Conservation (phyloP, 2,888 invertebrate genomes). For the Charanyca ferruginea region DNA sequence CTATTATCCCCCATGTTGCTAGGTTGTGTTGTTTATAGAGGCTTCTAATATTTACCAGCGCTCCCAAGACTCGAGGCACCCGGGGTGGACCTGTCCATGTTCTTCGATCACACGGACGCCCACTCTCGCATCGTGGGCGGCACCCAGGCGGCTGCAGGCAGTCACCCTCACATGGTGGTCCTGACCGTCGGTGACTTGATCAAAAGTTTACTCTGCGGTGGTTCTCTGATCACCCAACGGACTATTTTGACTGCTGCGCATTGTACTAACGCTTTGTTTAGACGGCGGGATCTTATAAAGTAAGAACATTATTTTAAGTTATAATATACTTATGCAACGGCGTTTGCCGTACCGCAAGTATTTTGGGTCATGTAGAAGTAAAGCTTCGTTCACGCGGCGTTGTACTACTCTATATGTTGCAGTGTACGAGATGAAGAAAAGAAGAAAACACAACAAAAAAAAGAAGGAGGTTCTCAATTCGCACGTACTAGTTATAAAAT, state of each 20-base stretch:
- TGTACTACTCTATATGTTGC: too few species aligned
- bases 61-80: conserved; percentile 34
- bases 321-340: too few species aligned
- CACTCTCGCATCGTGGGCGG: conserved; percentile 79
- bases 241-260: conserved; percentile 81
- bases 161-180: conserved; percentile 77
- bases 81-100: conserved; percentile 64
- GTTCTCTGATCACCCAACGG: conserved; percentile 70
- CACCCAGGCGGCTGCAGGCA: conserved; percentile 66
- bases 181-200: conserved; percentile 69
- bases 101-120: conserved; percentile 73
- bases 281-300: conserved; percentile 30
- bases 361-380: too few species aligned
- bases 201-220: conserved; percentile 76
- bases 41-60: neutral
- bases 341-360: too few species aligned
- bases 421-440: too few species aligned
- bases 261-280: conserved; percentile 68
- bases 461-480: too few species aligned
- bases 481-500: too few species aligned
- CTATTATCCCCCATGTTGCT: too few species aligned
- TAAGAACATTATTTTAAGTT: conserved; percentile 1
- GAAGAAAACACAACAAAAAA: too few species aligned
- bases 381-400: too few species aligned
- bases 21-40: too few species aligned